phyloP scores from a whole-genome alignment of 2,888 invertebrate species.

The Drosophila ezoana region DNA sequence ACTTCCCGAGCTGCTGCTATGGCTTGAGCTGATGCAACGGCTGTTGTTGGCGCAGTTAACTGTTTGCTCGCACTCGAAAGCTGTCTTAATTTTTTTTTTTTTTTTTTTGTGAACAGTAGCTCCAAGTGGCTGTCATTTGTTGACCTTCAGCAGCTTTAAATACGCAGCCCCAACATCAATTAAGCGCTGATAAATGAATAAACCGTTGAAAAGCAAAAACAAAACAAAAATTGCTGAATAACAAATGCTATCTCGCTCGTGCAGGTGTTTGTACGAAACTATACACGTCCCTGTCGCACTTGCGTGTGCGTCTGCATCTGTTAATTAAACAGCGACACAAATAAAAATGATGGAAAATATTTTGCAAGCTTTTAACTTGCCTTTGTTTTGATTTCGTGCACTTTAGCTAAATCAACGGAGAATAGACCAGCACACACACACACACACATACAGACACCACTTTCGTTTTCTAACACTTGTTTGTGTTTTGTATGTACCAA shows the following conservation, averaged over 20 bases:
- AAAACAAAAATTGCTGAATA: slow-evolving; percentile 17
- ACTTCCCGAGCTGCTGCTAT: slow-evolving; percentile 17
- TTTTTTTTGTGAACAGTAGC: slow-evolving; percentile 34
- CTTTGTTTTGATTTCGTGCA: slow-evolving; percentile 39
- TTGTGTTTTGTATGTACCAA: slow-evolving; percentile 1
- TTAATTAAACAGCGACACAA: slow-evolving; percentile 42
- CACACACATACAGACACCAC: slow-evolving; percentile 13
- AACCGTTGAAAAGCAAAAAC: slow-evolving; percentile 41
- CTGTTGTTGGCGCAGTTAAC: slow-evolving; percentile 15
- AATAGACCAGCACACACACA: slow-evolving; percentile 18
- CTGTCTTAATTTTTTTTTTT: slow-evolving; percentile 13
- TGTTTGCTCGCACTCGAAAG: slow-evolving; percentile 19
- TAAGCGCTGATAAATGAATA: slow-evolving; percentile 57
- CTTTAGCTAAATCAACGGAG: slow-evolving; percentile 20
- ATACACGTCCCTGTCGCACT: slow-evolving; percentile 36
- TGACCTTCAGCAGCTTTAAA: slow-evolving; percentile 62
- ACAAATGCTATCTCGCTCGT: slow-evolving; percentile 34
- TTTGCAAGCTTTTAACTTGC: slow-evolving; percentile 44
- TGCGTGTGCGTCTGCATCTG: slow-evolving; percentile 12
- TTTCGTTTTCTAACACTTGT: slow-evolving; percentile 39
- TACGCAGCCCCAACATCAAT: slow-evolving; percentile 53
- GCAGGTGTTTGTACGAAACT: slow-evolving; percentile 28
- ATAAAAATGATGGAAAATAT: slow-evolving; percentile 46
- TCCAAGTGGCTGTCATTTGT: slow-evolving; percentile 52
- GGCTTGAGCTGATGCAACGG: slow-evolving; percentile 12